Base-by-base conservation (phyloP, 2,797 vertebrate species). In the Centropyge bicolor region DNA sequence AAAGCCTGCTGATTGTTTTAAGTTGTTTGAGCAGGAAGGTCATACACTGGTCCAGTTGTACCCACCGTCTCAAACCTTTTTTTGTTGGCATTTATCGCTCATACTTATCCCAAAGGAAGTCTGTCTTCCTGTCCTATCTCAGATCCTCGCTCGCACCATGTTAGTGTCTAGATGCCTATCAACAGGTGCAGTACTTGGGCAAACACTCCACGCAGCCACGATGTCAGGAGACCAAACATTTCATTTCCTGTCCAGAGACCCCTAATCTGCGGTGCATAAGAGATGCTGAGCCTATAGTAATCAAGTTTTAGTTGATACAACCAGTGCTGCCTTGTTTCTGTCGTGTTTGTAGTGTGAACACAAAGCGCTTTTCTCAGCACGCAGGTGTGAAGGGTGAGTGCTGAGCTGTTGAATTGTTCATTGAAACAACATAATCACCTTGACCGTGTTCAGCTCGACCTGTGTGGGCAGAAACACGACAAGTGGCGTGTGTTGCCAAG, bases 401-500 rank as follows among this genome's bases (percentile, higher is more conserved):
- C 43, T 41, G 83, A 89, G 89, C 80, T 71, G 64, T 57, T 54
- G 71, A 80, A 78, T 82, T 81, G 81, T 81, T 86, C 74, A 61
- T 40, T 51, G 67, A 81, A 84, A 85, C 74, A 60, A 59, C 84
- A 69, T 86, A 86, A 90, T 92, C 81, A 89, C 87, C 83, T 88
- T 81, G 83, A 82, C 70, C 3, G 48, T 65, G 73, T 77, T 89
- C 64, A 52, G 57, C 70, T 86, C 78, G 56, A 78, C 81, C 78
- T 62, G 87, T 83, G 91, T 92, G 88, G 91, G 91, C 54, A 84
- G 86, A 83, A 91, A 88, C 63, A 35, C 40, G 36, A 78, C 68
- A 48, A 90, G 88, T 77, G 79, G 59, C 54, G 8, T 8, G 59
- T 83, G 93, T 93, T 94, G 93, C 93, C 90, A 90, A 84, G 93